Percentiles rank a stretch among this genome's conserved stretches.
These are phyloP conservation scores for Leptocoma aspasia DNA, from an alignment of 2,113 vertebrate genomes.

Conservation along the genomic window DNA sequence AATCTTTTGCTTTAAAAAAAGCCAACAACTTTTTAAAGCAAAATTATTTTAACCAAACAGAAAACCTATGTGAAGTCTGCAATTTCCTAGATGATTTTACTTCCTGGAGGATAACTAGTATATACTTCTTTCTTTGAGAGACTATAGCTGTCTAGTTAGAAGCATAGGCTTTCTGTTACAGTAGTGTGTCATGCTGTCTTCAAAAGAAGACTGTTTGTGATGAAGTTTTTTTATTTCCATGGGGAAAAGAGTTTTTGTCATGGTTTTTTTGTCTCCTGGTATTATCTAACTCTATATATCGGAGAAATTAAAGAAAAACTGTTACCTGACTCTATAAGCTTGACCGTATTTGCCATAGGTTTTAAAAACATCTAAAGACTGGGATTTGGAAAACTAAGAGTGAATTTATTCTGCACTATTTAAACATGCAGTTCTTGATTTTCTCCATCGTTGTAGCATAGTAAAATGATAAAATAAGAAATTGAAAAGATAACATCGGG, in stretches of 20 bases:
- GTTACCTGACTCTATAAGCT: neutral
- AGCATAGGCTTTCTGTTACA: neutral
- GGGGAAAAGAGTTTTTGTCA: neutral
- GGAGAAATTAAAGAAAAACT: neutral
- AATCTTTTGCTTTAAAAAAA: neutral
- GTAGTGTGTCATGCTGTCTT: neutral
- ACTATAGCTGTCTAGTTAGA: neutral
- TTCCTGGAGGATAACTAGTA: neutral
- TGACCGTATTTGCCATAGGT: neutral
- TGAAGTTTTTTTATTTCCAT: neutral
- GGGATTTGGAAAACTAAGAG: neutral
- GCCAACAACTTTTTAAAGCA: neutral
- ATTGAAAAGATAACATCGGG: neutral
- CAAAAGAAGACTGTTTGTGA: neutral
- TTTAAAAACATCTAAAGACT: neutral
- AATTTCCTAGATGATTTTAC: neutral
- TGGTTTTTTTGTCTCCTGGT: neutral
- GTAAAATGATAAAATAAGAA: slow-evolving; percentile 1
- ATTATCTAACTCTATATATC: neutral
- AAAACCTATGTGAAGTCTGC: neutral
- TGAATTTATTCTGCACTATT: neutral
- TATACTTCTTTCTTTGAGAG: neutral
- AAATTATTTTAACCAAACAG: neutral
- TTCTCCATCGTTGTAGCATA: neutral
- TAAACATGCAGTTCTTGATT: neutral